A percentile compares a stretch with the other conserved stretches of the same genome.
These are phyloP conservation scores for Tiaroga cobitis DNA, from an alignment of 2,797 vertebrate genomes.

Conservation along the genomic window DNA sequence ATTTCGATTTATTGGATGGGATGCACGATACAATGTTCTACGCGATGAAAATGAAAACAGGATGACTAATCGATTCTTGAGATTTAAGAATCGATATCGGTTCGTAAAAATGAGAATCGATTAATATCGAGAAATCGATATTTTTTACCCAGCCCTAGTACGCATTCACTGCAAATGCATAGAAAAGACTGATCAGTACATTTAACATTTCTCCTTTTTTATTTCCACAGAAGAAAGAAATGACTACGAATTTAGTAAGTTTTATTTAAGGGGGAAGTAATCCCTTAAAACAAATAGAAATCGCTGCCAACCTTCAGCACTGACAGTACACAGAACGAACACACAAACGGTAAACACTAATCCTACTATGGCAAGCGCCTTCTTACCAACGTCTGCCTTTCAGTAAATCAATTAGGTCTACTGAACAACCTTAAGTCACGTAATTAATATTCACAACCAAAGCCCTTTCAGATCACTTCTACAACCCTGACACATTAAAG, in stretches of 20 bases:
- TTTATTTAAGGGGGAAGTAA: neutral
- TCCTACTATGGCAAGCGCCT: neutral
- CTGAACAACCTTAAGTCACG: neutral
- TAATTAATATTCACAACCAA: conserved; percentile 17
- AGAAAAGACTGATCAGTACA: neutral
- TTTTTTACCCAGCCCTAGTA: no score
- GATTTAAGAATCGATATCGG: no score
- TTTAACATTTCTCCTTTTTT: neutral
- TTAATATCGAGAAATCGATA: no score
- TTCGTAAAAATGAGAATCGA: no score
- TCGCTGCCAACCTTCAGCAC: neutral
- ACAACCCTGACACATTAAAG: neutral
- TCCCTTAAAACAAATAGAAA: conserved; percentile 17
- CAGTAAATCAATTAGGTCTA: conserved; percentile 10
- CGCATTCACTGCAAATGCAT: neutral
- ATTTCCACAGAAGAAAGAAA: neutral
- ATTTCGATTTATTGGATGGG: no score
- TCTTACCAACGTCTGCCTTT: neutral
- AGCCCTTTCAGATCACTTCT: conserved; percentile 1
- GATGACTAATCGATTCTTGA: no score
- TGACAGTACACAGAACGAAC: neutral
- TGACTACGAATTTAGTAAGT: neutral
- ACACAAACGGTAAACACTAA: conserved; percentile 8
- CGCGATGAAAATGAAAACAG: no score
- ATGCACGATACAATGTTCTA: no score